Evolutionary conservation across 2,888 invertebrate genomes (phyloP), one percentile per base, ranked within the genome.

Genomic region (Metacarcinus magister): DNA sequence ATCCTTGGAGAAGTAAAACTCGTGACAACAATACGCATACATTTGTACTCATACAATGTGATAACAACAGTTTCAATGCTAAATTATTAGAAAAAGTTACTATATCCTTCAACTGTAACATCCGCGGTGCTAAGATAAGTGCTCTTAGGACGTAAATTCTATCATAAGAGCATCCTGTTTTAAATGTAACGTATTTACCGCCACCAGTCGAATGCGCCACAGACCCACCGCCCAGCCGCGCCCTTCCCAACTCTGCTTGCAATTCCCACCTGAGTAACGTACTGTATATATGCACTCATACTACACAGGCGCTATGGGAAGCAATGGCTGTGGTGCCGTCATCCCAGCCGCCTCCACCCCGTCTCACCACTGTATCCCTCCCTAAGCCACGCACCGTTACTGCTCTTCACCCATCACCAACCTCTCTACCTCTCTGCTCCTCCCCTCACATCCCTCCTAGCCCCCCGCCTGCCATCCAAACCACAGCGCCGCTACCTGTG

Each of bases 121-220:
- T 32, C 2, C 32, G 32, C 32, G 8, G 82, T 28, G 82, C 82
- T 32, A 19, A 82, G 82, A 82, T 82, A 82, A 82, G 32, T 82
- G 28, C 32, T 32, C 82, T 28, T 82, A 28, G 32, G 32, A 5
- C 32, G 82, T 32, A 32, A 82, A 82, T 32, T 82, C 82, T 8
- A 82, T 28, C 10, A 32, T 32, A 82, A 32, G 82, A 82, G 32
- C 82, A 82, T 82, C 82, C 82, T 82, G 82, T 82, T 82, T 82
- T 82, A 7, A 82, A 82, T 82, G 82, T 82, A 82, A 82, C 82
- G 82, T 82, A 82, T 82, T 82, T 82, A 82, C 82, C 82, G 82
- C 3, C 82, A 82, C 32, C 67, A 67, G 67, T 67, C 67, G 67
- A 67, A 67, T 67, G 67, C 82, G 32, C 32, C 28, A 8, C 28